phyloP scores from a whole-genome alignment of 2,113 vertebrate genomes.

The Onychorhynchus coronatus region DNA sequence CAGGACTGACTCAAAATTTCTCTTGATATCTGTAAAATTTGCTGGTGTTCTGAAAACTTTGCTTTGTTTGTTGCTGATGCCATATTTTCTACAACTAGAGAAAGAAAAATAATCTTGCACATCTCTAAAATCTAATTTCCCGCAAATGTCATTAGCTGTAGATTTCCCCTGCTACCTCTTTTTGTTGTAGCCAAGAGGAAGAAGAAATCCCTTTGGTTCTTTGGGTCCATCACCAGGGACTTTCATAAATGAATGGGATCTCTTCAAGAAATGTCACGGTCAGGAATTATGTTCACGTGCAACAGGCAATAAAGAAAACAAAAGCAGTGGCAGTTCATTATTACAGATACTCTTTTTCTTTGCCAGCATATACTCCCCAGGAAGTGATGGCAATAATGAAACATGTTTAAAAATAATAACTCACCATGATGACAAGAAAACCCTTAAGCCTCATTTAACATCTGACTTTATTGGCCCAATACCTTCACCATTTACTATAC shows the following conservation, averaged over 20 bases:
- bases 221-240: neutral
- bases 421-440: conserved; percentile 13
- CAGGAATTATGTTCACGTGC: neutral
- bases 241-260: neutral
- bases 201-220: neutral
- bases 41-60: neutral
- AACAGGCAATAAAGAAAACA: neutral
- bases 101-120: neutral
- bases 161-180: neutral
- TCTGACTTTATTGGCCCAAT: conserved; percentile 13
- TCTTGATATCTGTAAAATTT: neutral
- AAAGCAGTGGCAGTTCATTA: neutral
- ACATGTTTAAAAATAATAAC: conserved; percentile 6
- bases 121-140: neutral
- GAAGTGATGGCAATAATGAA: conserved; percentile 8
- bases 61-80: neutral
- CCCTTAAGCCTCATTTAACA: conserved; percentile 15
- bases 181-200: neutral
- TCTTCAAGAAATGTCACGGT: neutral
- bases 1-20: neutral
- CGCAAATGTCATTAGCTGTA: neutral
- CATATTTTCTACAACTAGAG: neutral
- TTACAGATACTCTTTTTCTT: neutral
- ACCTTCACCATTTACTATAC: neutral
- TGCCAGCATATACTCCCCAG: neutral